Percentiles rank a stretch among this genome's conserved stretches.
Conservation (phyloP, 2,797 vertebrate species). For the Rhinichthys osculus region DNA sequence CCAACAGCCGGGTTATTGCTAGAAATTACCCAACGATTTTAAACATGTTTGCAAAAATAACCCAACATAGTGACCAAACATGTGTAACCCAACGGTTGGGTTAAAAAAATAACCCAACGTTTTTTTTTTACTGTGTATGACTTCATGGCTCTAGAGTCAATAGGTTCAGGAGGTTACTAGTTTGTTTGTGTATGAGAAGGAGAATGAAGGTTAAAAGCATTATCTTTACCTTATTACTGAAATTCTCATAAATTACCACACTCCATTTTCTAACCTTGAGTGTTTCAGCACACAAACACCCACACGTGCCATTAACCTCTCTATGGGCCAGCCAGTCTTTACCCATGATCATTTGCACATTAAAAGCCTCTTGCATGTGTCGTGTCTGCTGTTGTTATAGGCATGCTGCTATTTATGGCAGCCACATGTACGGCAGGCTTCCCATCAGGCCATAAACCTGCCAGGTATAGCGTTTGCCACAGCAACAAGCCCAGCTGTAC, state of each 20-base stretch:
- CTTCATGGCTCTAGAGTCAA: neutral
- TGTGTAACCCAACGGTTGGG: too few species aligned
- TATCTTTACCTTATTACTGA: neutral
- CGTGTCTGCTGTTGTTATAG: conserved; percentile 43
- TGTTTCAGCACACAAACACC: conserved; percentile 14
- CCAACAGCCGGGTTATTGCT: too few species aligned
- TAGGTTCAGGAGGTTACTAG: neutral
- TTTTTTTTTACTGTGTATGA: neutral
- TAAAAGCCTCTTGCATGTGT: conserved; percentile 50
- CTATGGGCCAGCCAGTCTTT: neutral
- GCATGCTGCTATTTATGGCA: conserved; percentile 56
- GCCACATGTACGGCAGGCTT: conserved; percentile 8
- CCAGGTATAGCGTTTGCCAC: conserved; percentile 8
- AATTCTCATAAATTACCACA: neutral
- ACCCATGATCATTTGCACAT: conserved; percentile 17
- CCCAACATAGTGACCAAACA: too few species aligned
- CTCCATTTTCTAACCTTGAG: neutral
- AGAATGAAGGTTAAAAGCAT: conserved; percentile 3
- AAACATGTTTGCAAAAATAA: too few species aligned
- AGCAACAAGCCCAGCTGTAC: neutral
- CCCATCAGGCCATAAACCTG: conserved; percentile 36
- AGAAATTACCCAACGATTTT: too few species aligned
- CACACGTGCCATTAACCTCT: neutral
- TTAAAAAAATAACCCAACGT: too few species aligned
- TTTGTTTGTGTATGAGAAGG: neutral